Evolutionary conservation across 2,113 vertebrate genomes (phyloP).

Genomic region (Struthio camelus): DNA sequence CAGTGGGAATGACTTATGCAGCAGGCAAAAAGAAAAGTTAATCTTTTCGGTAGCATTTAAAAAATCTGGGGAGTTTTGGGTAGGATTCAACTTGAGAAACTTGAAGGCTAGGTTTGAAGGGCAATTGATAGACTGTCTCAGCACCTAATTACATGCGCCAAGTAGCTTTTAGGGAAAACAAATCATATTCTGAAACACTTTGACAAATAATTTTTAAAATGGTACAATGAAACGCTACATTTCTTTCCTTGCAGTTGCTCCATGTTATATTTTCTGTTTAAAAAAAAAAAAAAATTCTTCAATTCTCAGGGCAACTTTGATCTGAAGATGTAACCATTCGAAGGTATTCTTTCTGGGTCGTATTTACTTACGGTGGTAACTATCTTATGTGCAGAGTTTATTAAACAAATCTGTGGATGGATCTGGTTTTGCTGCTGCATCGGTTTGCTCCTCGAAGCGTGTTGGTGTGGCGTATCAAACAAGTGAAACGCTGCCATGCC

Average conservation of each 20-base stretch:
- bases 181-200: neutral
- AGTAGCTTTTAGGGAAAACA: neutral
- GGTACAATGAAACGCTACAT: neutral
- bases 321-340: neutral
- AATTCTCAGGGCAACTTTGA: neutral
- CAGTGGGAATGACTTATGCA: neutral
- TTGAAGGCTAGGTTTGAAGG: neutral
- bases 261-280: fast-evolving
- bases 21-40: neutral
- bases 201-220: neutral
- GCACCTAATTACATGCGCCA: fast-evolving
- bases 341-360: neutral
- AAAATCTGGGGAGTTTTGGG: neutral
- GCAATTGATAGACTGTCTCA: neutral
- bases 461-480: neutral
- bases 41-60: neutral
- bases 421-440: neutral
- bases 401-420: neutral
- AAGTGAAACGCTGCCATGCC: neutral
- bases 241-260: neutral
- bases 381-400: neutral
- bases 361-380: neutral
- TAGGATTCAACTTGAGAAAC: neutral
- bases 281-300: neutral
- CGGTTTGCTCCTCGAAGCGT: neutral